Evolutionary conservation across 2,888 invertebrate species (phyloP).

Genomic region (Cheilosia variabilis): DNA sequence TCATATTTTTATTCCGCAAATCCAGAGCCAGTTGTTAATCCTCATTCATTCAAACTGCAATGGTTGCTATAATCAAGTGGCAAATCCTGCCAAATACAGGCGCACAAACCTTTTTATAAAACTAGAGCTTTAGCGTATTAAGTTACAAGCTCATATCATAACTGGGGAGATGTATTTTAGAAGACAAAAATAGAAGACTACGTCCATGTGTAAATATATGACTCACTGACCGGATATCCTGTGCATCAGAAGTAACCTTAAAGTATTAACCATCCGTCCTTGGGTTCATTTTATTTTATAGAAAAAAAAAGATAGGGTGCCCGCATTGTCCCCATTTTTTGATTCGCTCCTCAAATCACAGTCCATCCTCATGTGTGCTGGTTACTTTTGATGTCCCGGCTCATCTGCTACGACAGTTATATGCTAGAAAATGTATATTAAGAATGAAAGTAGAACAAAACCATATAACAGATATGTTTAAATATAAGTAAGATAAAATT

Average conservation of each 20-base stretch:
- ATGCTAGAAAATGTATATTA: constrained; percentile 37
- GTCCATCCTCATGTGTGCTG: constrained; percentile 36
- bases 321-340: neutral
- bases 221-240: constrained; percentile 33
- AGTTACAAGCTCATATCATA: constrained; percentile 43
- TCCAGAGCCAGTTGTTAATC: too few relatives aligned
- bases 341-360: constrained; percentile 23
- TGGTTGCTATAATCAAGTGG: too few relatives aligned
- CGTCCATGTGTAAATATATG: constrained; percentile 55
- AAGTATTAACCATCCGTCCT: constrained; percentile 66
- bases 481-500: constrained; percentile 16
- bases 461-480: constrained; percentile 15
- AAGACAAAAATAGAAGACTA: constrained; percentile 34
- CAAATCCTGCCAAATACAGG: neutral
- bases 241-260: constrained; percentile 49
- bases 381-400: constrained; percentile 56
- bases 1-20: too few relatives aligned
- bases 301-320: neutral
- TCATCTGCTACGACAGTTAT: constrained; percentile 18
- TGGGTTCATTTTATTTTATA: constrained; percentile 37
- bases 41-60: too few relatives aligned
- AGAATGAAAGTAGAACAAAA: constrained; percentile 19
- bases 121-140: constrained; percentile 8
- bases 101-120: constrained; percentile 14
- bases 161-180: constrained; percentile 6